Evolutionary conservation across 2,888 invertebrate species (phyloP).

Genomic region (Linhomoeus sp.): DNA sequence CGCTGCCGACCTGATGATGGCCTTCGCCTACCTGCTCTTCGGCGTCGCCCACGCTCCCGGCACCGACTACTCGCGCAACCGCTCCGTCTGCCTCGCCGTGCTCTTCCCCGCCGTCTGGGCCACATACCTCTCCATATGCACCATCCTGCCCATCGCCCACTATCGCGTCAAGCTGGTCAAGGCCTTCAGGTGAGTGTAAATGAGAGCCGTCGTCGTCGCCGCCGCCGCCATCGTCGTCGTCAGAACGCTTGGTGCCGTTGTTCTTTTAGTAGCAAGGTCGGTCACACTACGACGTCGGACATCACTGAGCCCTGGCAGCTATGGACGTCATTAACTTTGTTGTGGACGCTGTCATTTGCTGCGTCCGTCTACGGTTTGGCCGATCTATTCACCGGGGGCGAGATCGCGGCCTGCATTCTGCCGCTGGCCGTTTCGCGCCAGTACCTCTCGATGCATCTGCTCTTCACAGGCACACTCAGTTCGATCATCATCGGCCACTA

Average conservation of each 20-base stretch:
- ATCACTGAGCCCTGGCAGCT: conserved; percentile 1
- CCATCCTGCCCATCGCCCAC: conserved; percentile 1
- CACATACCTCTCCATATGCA: conserved; percentile 1
- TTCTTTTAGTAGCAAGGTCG: too few relatives aligned
- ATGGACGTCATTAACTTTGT: background rate
- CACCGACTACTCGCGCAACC: background rate
- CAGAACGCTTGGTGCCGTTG: too few relatives aligned
- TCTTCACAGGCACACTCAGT: background rate
- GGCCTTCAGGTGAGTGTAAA: background rate
- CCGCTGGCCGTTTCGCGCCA: background rate
- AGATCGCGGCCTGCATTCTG: background rate
- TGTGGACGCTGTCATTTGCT: background rate
- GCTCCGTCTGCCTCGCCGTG: background rate
- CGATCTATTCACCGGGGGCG: too few relatives aligned
- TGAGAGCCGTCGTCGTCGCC: too few relatives aligned
- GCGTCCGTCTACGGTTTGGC: background rate
- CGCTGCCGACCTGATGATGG: too few relatives aligned
- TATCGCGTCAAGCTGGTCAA: conserved; percentile 6
- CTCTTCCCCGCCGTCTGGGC: conserved; percentile 1
- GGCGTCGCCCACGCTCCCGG: too few relatives aligned
- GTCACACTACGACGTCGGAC: background rate
- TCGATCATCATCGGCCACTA: background rate
- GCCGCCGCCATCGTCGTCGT: too few relatives aligned
- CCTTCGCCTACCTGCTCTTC: too few relatives aligned
- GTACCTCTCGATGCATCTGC: background rate